Percentiles rank a stretch among this genome's conserved stretches.
phyloP scores from a whole-genome alignment of 53 echinoderm and acorn worm species.

The Crossaster papposus region DNA sequence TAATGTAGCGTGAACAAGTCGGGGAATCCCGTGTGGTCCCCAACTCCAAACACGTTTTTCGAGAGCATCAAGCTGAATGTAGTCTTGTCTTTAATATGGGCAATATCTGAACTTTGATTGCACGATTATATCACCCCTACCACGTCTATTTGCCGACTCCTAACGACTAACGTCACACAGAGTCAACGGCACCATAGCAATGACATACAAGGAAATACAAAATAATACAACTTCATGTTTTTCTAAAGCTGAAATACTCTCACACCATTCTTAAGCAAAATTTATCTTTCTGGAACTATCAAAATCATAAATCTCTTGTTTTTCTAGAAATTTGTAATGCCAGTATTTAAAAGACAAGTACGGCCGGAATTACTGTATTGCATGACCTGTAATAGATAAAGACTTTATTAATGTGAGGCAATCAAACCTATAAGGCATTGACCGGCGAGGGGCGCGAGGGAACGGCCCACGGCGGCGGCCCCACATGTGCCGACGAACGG shows the following conservation, averaged over 20 bases:
- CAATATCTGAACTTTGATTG: not conserved
- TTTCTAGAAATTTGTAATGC: not conserved
- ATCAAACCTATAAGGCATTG: constrained; percentile 31
- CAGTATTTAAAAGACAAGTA: not conserved
- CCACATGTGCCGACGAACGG: not conserved
- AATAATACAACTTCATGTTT: not conserved
- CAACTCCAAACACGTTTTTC: not conserved
- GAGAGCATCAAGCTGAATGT: not conserved
- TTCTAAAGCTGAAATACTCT: not conserved
- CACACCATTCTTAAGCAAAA: not conserved
- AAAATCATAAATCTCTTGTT: not conserved
- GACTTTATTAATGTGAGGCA: too few relatives aligned
- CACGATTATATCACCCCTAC: not conserved
- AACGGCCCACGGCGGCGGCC: too few relatives aligned
- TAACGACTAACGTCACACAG: not conserved
- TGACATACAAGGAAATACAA: not conserved
- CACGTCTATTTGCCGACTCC: not conserved
- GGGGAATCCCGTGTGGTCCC: constrained; percentile 1
- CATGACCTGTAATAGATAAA: not conserved
- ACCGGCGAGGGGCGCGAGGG: constrained; percentile 14
- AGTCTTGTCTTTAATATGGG: not conserved
- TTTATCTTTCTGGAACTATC: not conserved
- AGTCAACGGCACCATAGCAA: not conserved
- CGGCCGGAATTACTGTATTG: not conserved
- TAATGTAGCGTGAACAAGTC: constrained; percentile 27